Evolutionary conservation across 2,888 invertebrate genomes (phyloP), one percentile per base, ranked within the genome.

Genomic region (Antitype chi): DNA sequence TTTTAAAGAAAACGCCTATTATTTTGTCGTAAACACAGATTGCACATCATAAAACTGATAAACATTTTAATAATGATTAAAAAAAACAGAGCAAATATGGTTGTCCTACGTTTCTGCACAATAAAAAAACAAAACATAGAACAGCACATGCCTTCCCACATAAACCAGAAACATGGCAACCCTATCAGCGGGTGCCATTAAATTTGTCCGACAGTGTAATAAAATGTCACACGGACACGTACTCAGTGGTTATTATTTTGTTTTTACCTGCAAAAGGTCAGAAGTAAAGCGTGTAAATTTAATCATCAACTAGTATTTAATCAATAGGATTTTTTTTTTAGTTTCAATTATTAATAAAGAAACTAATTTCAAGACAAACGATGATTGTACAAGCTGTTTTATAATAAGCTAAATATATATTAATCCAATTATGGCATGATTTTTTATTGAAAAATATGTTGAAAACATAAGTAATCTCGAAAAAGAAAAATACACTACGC

Each of bases 121-220:
- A 15, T 3, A 47, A 38, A 73, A 47, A 38, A 43, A 49, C 2
- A 9, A 38, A 32, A 68, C 0, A 9, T 25, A 20, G 1, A 55
- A 23, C 38, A 43, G 8, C 49, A 23, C 17, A 38, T n/a, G 9
- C 11, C 8, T 43, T 17, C 52, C 52, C 17, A 62, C 23, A 47
- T 28, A n/a, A 13, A 55, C 47, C 60, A 43, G 6, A 23, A 64
- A 64, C 52, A 17, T 57, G 78, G 63, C 76, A 75, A 13, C 81
- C 78, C 81, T 78, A 76, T 52, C 91, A 87, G 91, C 92, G 91
- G 91, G 87, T 87, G 89, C 89, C 91, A 93, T 89, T 93, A 93
- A 93, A 94, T 92, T 92, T 90, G 89, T 90, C 89, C 90, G 87
- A 88, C 88, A 86, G 85, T 88, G 89, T 92, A 93, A 94, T 93